Conservation (phyloP, 2,113 vertebrate genomes). For the Genyomyrus donnyi region DNA sequence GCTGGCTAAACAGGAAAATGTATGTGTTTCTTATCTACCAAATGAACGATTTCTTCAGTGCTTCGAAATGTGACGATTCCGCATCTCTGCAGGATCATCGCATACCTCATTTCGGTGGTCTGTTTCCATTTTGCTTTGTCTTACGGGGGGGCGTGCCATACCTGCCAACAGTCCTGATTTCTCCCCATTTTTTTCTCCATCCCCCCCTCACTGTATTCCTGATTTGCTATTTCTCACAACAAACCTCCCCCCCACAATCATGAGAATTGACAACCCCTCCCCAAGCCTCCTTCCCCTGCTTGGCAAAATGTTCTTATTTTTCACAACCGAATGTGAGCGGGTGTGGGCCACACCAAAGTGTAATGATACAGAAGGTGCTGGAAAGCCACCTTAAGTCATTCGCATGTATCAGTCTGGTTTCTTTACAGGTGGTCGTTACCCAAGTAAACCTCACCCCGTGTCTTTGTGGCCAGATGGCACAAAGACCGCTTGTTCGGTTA, state of each 20-base stretch:
- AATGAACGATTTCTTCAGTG: neutral
- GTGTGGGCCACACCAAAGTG: neutral
- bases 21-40: slow-evolving; percentile 20
- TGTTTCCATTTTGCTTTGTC: no score
- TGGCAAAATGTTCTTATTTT: neutral
- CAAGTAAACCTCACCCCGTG: neutral
- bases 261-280: neutral
- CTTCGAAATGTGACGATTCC: neutral
- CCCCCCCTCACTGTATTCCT: no score
- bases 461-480: neutral
- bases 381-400: neutral
- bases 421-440: neutral
- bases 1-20: slow-evolving; percentile 12
- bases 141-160: no score
- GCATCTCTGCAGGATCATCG: neutral
- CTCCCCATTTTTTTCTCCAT: no score
- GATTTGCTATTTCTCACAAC: no score
- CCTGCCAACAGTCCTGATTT: no score
- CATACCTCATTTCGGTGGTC: neutral
- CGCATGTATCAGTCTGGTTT: neutral
- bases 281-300: neutral
- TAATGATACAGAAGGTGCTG: neutral
- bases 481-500: neutral
- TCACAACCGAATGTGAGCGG: neutral
- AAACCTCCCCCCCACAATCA: neutral